Base-by-base conservation (phyloP, 2,888 invertebrate species). In the Priocnemis perturbator region DNA sequence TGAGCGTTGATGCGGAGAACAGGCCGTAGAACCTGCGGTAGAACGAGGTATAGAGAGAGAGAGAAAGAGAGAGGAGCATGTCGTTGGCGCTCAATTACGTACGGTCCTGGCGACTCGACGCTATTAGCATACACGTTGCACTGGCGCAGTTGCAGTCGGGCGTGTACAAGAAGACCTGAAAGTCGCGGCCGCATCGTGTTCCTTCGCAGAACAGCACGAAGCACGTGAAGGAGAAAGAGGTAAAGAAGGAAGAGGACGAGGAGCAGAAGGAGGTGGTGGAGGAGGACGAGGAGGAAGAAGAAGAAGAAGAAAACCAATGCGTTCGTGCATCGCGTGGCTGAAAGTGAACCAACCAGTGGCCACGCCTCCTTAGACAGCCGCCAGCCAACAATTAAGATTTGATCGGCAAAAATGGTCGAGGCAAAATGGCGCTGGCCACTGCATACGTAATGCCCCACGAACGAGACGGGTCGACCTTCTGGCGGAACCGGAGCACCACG, bases 361-460 rank as follows among this genome's bases (percentile, higher is more conserved):
- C 87, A 87, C 89, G 89, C 89, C 89, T 83, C 87, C 87, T 83
- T 86, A 88, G 88, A 88, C 88, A 87, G 89, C 88, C 89, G 89
- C 88, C 88, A 89, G 88, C 88, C 85, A 86, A 88, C 88, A 89
- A 89, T 89, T 89, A 89, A 89, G 89, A 89, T 89, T 89, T 89
- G 89, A 89, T 89, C 89, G 88, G 87, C 88, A 89, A 89, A 89
- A 89, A 89, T 89, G 89, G 89, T 89, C 78, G 89, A 87, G 85
- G 82, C 85, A 89, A 89, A 88, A 89, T 89, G 89, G 89, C 89
- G 88, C 81, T 75, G 73, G 77, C 85, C 85, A 84, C 86, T 87
- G 87, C 85, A 89, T 89, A 85, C 86, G 85, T 89, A 89, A 89
- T 89, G 83, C 78, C 58, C 55, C 63, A 53, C 71, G 81, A 63